Conservation (phyloP, 2,113 vertebrate genomes). For the Montifringilla adamsi region DNA sequence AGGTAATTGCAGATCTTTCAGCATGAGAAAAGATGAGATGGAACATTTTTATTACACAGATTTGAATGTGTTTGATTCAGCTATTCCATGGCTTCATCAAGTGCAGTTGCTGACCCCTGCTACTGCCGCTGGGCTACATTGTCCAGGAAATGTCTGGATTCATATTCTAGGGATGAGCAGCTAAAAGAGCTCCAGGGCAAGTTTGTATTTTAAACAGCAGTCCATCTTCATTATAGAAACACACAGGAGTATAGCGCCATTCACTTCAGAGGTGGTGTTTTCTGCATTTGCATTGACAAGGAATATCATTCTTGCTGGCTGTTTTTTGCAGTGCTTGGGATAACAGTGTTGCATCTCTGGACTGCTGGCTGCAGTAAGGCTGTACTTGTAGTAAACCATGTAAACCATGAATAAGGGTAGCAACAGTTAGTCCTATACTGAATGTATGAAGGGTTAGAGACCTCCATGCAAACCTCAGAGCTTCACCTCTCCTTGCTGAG, state of each 20-base stretch:
- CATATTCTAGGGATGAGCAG: not conserved
- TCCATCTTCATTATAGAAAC: not conserved
- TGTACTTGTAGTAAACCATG: not conserved
- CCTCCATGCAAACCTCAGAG: not conserved
- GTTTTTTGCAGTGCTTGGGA: not conserved
- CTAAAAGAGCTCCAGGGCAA: not conserved
- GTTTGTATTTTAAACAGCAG: not conserved
- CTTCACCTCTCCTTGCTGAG: not conserved
- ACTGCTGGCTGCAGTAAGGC: not conserved
- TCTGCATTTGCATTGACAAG: not conserved
- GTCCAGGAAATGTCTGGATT: constrained; percentile 2
- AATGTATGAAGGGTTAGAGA: not conserved
- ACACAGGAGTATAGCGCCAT: not conserved
- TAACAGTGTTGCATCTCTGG: not conserved
- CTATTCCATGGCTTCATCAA: not conserved
- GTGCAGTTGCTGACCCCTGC: not conserved
- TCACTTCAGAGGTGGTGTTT: not conserved
- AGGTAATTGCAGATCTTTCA: constrained; percentile 4
- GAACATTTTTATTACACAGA: not conserved
- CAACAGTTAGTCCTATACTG: not conserved
- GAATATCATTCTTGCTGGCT: not conserved
- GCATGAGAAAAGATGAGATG: not conserved
- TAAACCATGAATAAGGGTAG: not conserved
- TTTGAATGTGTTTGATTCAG: not conserved
- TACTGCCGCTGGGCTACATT: not conserved